A percentile compares a stretch with the other conserved stretches of the same genome.
These are phyloP conservation scores for Elachura formosa DNA, from an alignment of 2,113 vertebrate species.

Conservation along the genomic window DNA sequence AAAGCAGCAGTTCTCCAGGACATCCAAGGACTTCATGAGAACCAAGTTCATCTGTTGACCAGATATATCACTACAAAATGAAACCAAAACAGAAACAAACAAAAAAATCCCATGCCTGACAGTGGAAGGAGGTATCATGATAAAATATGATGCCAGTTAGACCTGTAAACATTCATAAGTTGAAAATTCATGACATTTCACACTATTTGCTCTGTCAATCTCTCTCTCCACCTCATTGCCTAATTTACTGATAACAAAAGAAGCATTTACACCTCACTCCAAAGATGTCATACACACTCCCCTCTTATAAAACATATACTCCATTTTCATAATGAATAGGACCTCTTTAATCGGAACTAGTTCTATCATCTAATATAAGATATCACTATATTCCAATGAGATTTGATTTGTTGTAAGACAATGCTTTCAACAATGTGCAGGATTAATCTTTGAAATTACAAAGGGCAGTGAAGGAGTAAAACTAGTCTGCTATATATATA, in stretches of 20 bases:
- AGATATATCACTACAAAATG: constrained; percentile 75
- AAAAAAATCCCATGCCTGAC: not conserved
- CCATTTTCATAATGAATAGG: not conserved
- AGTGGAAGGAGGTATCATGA: not conserved
- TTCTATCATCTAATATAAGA: not conserved
- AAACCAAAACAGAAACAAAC: not conserved
- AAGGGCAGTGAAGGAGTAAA: not conserved
- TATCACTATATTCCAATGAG: not conserved
- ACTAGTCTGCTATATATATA: too few species aligned
- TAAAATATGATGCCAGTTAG: not conserved
- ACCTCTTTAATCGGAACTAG: not conserved
- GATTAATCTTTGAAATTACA: not conserved
- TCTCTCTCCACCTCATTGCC: not conserved
- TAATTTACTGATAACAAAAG: not conserved
- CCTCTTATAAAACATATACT: not conserved
- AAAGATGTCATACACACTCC: not conserved
- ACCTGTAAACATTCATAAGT: not conserved
- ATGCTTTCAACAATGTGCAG: not conserved
- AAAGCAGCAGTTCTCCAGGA: constrained; percentile 85
- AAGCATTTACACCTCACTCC: not conserved
- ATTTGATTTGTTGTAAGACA: not conserved
- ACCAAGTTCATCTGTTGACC: constrained; percentile 79
- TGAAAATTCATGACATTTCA: not conserved
- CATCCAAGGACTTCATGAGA: constrained; percentile 76
- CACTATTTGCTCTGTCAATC: not conserved